These are phyloP conservation scores for Stichodactyla helianthus DNA, from an alignment of 64 coral and sea anemone species.

Conservation along the genomic window DNA sequence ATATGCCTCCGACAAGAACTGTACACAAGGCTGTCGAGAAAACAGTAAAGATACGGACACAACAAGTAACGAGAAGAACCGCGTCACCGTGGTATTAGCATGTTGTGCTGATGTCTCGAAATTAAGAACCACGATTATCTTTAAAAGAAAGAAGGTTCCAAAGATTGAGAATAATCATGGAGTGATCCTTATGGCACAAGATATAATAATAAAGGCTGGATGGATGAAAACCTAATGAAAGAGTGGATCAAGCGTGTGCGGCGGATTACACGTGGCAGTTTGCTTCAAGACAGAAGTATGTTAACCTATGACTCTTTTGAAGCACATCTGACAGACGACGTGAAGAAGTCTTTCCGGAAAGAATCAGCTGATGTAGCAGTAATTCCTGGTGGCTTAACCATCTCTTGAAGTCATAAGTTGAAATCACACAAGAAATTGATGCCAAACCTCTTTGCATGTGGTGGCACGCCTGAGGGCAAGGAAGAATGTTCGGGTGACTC, in stretches of 20 bases:
- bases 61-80: slow-evolving; percentile 43
- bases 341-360: slow-evolving; percentile 10
- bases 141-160: slow-evolving; percentile 21
- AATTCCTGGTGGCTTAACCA: slow-evolving; percentile 14
- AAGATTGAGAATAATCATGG: slow-evolving; percentile 18
- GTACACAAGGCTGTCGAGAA: slow-evolving; percentile 38
- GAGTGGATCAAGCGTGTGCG: slow-evolving; percentile 36
- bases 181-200: slow-evolving; percentile 10
- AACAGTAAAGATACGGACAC: slow-evolving; percentile 36
- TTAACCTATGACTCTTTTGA: slow-evolving; percentile 1
- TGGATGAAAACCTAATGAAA: slow-evolving; percentile 24
- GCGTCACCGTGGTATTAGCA: slow-evolving; percentile 26
- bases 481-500: neutral
- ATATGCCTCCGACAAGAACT: slow-evolving; percentile 3
- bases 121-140: slow-evolving; percentile 36
- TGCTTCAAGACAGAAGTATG: slow-evolving; percentile 17
- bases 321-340: slow-evolving; percentile 9
- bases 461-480: neutral
- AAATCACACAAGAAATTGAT: too few relatives aligned
- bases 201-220: slow-evolving; percentile 62
- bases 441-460: neutral
- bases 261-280: neutral
- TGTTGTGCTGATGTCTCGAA: slow-evolving; percentile 6
- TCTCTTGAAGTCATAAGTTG: too few relatives aligned
- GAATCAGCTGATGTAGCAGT: too few relatives aligned